Percentiles rank a stretch among this genome's conserved stretches.
These are phyloP conservation scores for Trachelus stipa DNA, from an alignment of 2,888 invertebrate genomes.

Conservation along the genomic window DNA sequence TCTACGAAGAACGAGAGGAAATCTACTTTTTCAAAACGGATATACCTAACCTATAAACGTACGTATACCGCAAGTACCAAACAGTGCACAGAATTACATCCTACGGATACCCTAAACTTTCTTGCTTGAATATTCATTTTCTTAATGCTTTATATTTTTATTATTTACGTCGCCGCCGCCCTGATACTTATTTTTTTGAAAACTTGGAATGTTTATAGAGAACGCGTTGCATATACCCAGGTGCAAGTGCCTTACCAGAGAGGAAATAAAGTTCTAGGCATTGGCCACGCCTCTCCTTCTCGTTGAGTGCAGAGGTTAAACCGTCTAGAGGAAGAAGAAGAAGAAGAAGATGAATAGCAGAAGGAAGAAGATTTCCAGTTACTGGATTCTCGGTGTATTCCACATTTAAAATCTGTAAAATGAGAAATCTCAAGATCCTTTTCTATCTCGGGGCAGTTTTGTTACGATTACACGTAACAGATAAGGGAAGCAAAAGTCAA, in stretches of 20 bases:
- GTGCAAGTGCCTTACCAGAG: conserved; percentile 3
- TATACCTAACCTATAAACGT: neutral
- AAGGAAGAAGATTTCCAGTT: conserved; percentile 14
- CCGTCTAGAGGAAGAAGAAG: conserved; percentile 1
- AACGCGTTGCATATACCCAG: neutral
- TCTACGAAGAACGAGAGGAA: conserved; percentile 44
- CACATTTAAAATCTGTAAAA: neutral
- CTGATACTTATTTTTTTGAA: neutral
- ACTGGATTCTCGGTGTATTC: conserved; percentile 8
- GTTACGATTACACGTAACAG: neutral
- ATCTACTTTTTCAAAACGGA: conserved; percentile 26
- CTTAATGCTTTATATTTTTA: neutral
- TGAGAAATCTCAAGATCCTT: neutral
- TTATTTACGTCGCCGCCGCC: neutral
- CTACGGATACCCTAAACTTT: neutral
- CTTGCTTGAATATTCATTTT: neutral
- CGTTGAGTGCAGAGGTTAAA: conserved; percentile 21
- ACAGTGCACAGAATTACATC: neutral
- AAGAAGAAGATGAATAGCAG: neutral
- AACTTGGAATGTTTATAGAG: neutral
- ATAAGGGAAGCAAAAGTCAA: neutral
- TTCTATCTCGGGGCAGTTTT: neutral
- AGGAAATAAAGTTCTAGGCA: conserved; percentile 17
- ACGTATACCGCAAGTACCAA: neutral
- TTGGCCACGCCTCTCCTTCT: conserved; percentile 17